These are phyloP conservation scores for Parochlus steinenii DNA, from an alignment of 2,888 invertebrate genomes.

Conservation along the genomic window DNA sequence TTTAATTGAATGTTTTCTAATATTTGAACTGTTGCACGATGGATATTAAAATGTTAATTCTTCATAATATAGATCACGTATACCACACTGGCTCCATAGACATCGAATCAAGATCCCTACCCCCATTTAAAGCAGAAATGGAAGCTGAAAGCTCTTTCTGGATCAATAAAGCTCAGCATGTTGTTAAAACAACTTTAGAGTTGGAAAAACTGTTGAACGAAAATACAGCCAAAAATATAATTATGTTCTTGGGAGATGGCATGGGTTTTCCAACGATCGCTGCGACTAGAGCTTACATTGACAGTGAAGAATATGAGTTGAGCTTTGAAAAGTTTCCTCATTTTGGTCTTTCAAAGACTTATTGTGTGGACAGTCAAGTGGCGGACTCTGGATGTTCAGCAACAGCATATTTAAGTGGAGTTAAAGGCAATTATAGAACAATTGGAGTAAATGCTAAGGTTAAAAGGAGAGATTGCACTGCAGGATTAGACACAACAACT, in stretches of 20 bases:
- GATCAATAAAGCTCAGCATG: conserved; percentile 24
- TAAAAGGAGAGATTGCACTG: conserved; percentile 41
- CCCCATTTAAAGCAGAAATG: background rate
- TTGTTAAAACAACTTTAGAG: too few relatives aligned
- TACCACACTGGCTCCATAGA: background rate
- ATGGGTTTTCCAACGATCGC: conserved; percentile 56
- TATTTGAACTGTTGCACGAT: too few relatives aligned
- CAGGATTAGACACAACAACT: conserved; percentile 35
- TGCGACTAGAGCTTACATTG: conserved; percentile 43
- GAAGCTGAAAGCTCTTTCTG: conserved; percentile 18
- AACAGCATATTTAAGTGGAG: conserved; percentile 61
- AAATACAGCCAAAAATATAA: conserved; percentile 38
- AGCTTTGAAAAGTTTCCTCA: conserved; percentile 47
- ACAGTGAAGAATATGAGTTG: conserved; percentile 42
- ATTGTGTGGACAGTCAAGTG: conserved; percentile 59
- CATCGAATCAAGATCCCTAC: background rate
- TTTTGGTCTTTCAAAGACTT: conserved; percentile 41
- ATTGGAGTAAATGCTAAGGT: conserved; percentile 57
- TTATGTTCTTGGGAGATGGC: conserved; percentile 59
- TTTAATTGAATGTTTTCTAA: background rate
- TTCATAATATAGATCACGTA: too few relatives aligned
- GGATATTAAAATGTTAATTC: too few relatives aligned
- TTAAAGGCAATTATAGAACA: conserved; percentile 60
- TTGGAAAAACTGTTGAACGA: conserved; percentile 19
- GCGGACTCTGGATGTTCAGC: conserved; percentile 73